phyloP scores from a whole-genome alignment of 2,888 invertebrate species.

The Lasiommata megera region DNA sequence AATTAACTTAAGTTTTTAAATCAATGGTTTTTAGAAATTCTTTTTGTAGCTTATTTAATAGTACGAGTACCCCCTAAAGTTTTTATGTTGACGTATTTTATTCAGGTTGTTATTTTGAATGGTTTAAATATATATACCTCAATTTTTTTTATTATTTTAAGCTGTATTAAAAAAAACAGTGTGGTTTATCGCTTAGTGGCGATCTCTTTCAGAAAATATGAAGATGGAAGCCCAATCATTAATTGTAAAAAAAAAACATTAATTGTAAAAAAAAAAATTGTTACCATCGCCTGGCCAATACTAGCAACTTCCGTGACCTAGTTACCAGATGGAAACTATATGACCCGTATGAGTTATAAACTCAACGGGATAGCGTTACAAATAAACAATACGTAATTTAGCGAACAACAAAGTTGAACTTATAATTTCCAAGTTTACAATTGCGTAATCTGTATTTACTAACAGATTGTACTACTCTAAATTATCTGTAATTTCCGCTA shows the following conservation, averaged over 20 bases:
- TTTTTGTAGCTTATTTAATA: too few species aligned
- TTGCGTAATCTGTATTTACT: conserved; percentile 43
- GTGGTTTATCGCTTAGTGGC: too few species aligned
- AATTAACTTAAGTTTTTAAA: too few species aligned
- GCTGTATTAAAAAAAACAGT: too few species aligned
- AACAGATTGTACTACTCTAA: conserved; percentile 10
- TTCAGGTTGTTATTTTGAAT: too few species aligned
- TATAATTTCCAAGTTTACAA: conserved; percentile 49
- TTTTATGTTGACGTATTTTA: too few species aligned
- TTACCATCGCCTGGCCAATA: neutral
- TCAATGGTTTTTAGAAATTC: too few species aligned
- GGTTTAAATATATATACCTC: too few species aligned
- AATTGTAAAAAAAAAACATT: neutral
- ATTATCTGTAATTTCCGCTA: too few species aligned
- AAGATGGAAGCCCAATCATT: neutral
- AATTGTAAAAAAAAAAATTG: neutral
- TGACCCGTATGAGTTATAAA: conserved; percentile 45
- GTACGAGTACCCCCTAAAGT: too few species aligned
- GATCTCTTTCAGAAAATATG: neutral
- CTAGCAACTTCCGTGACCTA: conserved; percentile 41
- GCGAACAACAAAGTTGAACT: conserved; percentile 44
- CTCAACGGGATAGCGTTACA: conserved; percentile 32
- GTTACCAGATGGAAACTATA: conserved; percentile 39
- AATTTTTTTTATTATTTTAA: too few species aligned
- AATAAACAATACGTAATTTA: conserved; percentile 39